Evolutionary conservation across 2,113 vertebrate genomes (phyloP).

Genomic region (Azemiops feae): DNA sequence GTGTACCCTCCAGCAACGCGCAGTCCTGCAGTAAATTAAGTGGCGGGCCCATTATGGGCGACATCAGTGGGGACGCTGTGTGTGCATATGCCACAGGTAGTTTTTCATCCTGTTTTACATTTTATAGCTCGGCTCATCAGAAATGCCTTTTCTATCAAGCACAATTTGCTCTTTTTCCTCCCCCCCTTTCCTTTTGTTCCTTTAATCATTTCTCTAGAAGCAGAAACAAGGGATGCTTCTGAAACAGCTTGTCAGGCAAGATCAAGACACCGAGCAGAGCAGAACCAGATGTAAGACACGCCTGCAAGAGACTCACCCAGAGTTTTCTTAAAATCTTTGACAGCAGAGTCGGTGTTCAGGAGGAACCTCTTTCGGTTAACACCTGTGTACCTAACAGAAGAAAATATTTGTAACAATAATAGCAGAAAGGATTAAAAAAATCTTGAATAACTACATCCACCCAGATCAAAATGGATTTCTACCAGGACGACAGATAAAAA

Average conservation of each 20-base stretch:
- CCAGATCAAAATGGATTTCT: too few relatives aligned
- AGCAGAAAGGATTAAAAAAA: too few relatives aligned
- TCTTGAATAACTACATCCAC: too few relatives aligned
- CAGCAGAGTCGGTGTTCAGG: not conserved
- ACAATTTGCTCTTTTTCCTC: not conserved
- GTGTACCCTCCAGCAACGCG: slow-evolving; percentile 10
- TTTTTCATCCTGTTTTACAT: slow-evolving; percentile 36
- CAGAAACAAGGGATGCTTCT: not conserved
- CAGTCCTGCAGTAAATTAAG: slow-evolving; percentile 34
- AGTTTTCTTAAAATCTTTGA: not conserved
- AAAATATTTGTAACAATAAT: not conserved
- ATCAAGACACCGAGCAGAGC: not conserved
- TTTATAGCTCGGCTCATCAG: not conserved
- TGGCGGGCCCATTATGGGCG: slow-evolving; percentile 4
- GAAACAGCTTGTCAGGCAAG: not conserved
- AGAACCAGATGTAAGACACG: not conserved
- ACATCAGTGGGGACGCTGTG: slow-evolving; percentile 22
- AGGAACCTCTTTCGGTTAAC: not conserved
- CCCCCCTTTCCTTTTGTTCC: not conserved
- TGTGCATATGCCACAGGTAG: not conserved
- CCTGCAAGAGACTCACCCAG: not conserved
- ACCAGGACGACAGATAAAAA: too few relatives aligned
- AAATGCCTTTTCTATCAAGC: slow-evolving; percentile 17
- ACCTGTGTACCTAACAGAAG: not conserved
- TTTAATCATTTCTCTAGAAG: not conserved